phyloP scores from a whole-genome alignment of 2,888 invertebrate species.

The Pyrrhia umbra region DNA sequence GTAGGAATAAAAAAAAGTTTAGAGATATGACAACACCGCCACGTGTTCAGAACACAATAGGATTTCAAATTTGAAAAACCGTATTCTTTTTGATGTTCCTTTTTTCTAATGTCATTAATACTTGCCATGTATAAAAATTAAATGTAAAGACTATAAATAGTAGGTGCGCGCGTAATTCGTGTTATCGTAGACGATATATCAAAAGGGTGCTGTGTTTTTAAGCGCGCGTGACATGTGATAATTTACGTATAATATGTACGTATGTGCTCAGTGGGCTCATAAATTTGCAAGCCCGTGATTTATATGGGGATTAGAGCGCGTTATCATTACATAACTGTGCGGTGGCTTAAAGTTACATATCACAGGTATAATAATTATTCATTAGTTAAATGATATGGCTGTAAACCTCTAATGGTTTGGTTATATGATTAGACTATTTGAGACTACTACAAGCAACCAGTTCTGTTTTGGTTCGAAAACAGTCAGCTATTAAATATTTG shows the following conservation, averaged over 20 bases:
- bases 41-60: conserved; percentile 84
- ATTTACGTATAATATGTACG: conserved; percentile 80
- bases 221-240: conserved; percentile 74
- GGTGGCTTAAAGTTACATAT: conserved; percentile 58
- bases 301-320: conserved; percentile 83
- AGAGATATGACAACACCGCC: conserved; percentile 84
- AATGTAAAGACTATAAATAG: conserved; percentile 55
- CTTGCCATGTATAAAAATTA: conserved; percentile 29
- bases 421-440: neutral
- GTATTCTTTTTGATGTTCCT: conserved; percentile 70
- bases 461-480: too few relatives aligned
- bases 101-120: conserved; percentile 60
- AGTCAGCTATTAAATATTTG: too few relatives aligned
- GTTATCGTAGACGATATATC: conserved; percentile 66
- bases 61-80: conserved; percentile 71
- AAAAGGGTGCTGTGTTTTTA: conserved; percentile 72
- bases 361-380: conserved; percentile 54
- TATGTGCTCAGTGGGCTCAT: conserved; percentile 81
- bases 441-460: neutral
- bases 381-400: conserved; percentile 40
- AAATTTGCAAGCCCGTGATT: conserved; percentile 85
- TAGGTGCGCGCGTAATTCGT: conserved; percentile 52
- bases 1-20: conserved; percentile 78
- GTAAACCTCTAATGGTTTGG: conserved; percentile 37
- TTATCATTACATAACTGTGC: conserved; percentile 77